A percentile compares a stretch with the other conserved stretches of the same genome.
Conservation (phyloP, 1,140 invertebrate genomes). For the Neodiprion lecontei region DNA sequence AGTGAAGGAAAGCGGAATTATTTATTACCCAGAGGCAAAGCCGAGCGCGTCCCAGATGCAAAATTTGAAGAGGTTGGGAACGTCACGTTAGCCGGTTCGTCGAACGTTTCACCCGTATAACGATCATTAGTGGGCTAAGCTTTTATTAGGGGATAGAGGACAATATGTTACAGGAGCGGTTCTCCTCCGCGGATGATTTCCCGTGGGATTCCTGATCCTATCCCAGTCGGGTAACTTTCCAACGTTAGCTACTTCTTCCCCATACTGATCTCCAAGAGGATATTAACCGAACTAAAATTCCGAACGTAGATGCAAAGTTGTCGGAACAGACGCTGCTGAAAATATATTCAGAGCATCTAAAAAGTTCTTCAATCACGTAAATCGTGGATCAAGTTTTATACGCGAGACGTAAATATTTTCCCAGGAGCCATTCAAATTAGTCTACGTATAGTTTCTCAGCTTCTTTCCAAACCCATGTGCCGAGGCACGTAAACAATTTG, state of each 20-base stretch:
- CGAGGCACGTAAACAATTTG: no score
- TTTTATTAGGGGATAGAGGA: conserved; percentile 50
- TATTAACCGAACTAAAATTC: conserved; percentile 21
- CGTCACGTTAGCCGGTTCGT: conserved; percentile 31
- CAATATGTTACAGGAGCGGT: conserved; percentile 45
- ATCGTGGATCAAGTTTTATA: not conserved
- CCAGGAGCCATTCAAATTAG: not conserved
- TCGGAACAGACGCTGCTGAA: not conserved
- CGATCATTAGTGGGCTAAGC: conserved; percentile 53
- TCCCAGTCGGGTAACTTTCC: conserved; percentile 52
- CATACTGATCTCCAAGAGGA: conserved; percentile 21
- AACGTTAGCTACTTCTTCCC: conserved; percentile 34
- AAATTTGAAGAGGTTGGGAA: conserved; percentile 31
- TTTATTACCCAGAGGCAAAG: not conserved
- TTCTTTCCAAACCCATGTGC: no score
- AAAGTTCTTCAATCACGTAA: conserved; percentile 2
- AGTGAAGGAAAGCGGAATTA: not conserved
- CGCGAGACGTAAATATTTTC: not conserved
- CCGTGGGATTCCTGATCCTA: conserved; percentile 53
- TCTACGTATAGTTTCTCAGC: not conserved
- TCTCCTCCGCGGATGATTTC: conserved; percentile 50
- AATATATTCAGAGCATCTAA: not conserved
- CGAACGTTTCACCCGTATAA: conserved; percentile 14
- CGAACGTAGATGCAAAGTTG: conserved; percentile 6
- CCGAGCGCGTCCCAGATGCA: not conserved